Conservation (phyloP, 2,113 vertebrate genomes). For the Clarias batrachus region DNA sequence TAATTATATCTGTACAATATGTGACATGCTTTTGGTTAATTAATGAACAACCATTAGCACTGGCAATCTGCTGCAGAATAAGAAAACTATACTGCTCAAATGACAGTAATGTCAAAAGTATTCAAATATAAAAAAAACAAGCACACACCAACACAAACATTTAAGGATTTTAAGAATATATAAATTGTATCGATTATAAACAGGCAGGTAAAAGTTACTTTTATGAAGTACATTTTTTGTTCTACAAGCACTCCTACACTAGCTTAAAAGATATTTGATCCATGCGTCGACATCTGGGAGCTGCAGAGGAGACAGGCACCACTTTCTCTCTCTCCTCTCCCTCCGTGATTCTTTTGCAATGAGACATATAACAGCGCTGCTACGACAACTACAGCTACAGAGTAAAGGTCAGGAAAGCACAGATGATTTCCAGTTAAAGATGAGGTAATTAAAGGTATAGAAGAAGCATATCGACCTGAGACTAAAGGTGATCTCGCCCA, state of each 20-base stretch:
- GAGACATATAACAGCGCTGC: constrained; percentile 21
- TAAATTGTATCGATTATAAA: not conserved
- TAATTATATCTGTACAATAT: not conserved
- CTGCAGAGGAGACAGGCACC: constrained; percentile 46
- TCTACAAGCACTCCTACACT: not conserved
- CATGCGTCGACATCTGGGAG: constrained; percentile 32
- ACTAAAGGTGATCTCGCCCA: not conserved
- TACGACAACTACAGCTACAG: not conserved
- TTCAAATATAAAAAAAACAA: not conserved
- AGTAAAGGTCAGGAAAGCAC: not conserved
- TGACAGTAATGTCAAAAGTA: not conserved
- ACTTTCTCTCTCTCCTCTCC: constrained; percentile 33
- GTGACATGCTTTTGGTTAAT: not conserved
- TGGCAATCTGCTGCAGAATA: not conserved
- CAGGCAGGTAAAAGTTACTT: not conserved
- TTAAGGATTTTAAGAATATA: not conserved
- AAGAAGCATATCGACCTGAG: not conserved
- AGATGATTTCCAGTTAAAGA: not conserved
- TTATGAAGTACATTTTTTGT: not conserved
- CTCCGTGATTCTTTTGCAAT: constrained; percentile 16
- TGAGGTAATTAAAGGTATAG: not conserved
- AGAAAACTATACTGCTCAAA: not conserved
- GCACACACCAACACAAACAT: not conserved
- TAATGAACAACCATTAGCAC: not conserved
- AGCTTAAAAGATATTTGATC: constrained; percentile 18